Conservation (phyloP, 37 sponge, comb jelly and placozoan species). For the Halisarca cf. caerulea region DNA sequence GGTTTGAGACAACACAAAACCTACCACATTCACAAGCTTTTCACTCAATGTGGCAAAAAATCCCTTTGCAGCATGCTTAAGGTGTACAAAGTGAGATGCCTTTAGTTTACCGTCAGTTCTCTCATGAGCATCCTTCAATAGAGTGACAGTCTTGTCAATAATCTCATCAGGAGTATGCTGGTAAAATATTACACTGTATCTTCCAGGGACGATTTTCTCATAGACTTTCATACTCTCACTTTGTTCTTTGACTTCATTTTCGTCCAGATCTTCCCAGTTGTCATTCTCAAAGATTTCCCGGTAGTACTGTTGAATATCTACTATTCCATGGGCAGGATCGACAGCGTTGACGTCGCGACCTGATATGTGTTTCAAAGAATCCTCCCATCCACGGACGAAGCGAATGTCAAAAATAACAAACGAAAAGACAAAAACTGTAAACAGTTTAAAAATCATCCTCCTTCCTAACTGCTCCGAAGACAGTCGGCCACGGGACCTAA, state of each 20-base stretch:
- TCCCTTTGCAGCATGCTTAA: constrained; percentile 53
- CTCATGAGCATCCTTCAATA: constrained; percentile 43
- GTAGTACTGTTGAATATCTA: constrained; percentile 48
- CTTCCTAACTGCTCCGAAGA: too few species aligned
- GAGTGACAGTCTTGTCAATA: constrained; percentile 44
- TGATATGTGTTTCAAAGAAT: background rate
- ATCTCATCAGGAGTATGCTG: constrained; percentile 30
- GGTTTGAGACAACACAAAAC: too few species aligned
- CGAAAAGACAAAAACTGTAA: too few species aligned
- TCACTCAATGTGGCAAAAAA: constrained; percentile 69
- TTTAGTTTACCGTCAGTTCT: constrained; percentile 33
- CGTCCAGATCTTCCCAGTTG: background rate
- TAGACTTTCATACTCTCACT: background rate
- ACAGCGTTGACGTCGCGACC: background rate
- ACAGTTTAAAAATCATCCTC: too few species aligned
- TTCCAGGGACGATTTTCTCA: constrained; percentile 44
- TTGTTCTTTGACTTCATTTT: background rate
- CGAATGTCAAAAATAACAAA: too few species aligned
- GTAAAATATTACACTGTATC: constrained; percentile 63
- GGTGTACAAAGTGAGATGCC: constrained; percentile 45
- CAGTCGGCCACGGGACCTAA: too few species aligned
- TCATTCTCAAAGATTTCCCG: constrained; percentile 26
- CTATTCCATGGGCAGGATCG: constrained; percentile 44
- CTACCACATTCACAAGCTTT: constrained; percentile 56
- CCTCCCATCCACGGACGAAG: background rate